phyloP scores from a whole-genome alignment of 53 echinoderm and acorn worm species.

The Henricia sp. region DNA sequence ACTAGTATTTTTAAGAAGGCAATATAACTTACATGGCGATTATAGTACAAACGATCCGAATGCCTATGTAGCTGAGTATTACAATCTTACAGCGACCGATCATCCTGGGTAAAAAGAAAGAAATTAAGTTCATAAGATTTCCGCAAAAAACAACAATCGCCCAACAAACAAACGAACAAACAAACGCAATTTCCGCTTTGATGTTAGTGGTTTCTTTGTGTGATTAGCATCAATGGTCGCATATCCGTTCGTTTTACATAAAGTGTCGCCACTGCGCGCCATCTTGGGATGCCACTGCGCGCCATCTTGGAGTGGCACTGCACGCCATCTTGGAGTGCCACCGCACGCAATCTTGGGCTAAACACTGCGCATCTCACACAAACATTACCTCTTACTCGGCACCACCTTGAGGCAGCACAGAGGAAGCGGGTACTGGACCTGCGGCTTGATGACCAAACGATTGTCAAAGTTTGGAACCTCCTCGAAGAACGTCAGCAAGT shows the following conservation, averaged over 20 bases:
- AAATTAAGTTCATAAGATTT: background rate
- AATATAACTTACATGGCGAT: conserved; percentile 68
- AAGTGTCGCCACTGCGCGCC: too few relatives aligned
- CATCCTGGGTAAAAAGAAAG: conserved; percentile 17
- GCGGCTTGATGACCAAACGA: conserved; percentile 59
- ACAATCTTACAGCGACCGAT: conserved; percentile 51
- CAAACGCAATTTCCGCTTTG: too few relatives aligned
- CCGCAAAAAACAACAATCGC: background rate
- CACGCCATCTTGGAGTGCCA: too few relatives aligned
- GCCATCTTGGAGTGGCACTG: too few relatives aligned
- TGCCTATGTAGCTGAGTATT: conserved; percentile 45
- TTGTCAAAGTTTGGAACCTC: conserved; percentile 63
- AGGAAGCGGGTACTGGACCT: conserved; percentile 68
- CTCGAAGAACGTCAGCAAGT: conserved; percentile 70
- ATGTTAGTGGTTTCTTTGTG: too few relatives aligned
- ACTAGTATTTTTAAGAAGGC: too few relatives aligned
- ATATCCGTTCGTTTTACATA: too few relatives aligned
- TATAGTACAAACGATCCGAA: conserved; percentile 48
- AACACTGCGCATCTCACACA: too few relatives aligned
- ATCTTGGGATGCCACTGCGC: too few relatives aligned
- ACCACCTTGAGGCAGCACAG: conserved; percentile 63
- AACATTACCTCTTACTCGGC: conserved; percentile 64
- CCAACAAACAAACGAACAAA: too few relatives aligned
- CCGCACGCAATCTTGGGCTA: too few relatives aligned
- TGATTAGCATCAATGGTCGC: too few relatives aligned